Conservation (phyloP, 2,888 invertebrate genomes). For the Amorpha juglandis region DNA sequence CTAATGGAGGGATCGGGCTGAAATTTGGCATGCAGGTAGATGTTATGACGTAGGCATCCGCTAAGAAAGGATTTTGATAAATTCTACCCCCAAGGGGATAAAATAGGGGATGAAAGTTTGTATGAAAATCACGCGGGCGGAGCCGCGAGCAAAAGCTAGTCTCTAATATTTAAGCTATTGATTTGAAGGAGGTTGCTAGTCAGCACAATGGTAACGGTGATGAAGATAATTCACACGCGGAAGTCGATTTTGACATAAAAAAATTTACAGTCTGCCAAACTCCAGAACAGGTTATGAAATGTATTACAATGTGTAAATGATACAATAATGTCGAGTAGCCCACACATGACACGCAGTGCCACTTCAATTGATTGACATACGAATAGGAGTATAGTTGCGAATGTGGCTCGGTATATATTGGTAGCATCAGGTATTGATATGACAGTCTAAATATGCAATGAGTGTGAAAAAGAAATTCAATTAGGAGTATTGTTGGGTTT, state of each 20-base stretch:
- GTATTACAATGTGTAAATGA: constrained; percentile 16
- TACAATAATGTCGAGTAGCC: constrained; percentile 32
- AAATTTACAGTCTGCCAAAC: not conserved
- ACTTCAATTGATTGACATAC: constrained; percentile 33
- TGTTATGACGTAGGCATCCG: too few species aligned
- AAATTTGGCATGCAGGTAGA: too few species aligned
- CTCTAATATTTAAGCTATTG: not conserved
- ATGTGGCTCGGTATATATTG: constrained; percentile 23
- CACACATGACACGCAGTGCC: constrained; percentile 16
- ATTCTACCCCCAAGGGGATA: too few species aligned
- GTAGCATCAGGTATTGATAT: constrained; percentile 19
- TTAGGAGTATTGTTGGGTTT: constrained; percentile 4
- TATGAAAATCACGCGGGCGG: too few species aligned
- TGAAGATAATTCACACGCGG: not conserved
- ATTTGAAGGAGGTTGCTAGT: too few species aligned
- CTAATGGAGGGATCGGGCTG: too few species aligned
- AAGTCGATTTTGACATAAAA: not conserved
- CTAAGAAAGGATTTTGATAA: too few species aligned
- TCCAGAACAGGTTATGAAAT: constrained; percentile 16
- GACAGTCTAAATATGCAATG: not conserved
- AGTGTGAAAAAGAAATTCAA: not conserved
- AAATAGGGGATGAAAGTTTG: too few species aligned
- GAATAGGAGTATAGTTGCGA: constrained; percentile 30
- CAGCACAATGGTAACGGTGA: not conserved
- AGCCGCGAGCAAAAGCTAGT: too few species aligned